Base-by-base conservation (phyloP, 2,113 vertebrate genomes). In the Megalops atlanticus region DNA sequence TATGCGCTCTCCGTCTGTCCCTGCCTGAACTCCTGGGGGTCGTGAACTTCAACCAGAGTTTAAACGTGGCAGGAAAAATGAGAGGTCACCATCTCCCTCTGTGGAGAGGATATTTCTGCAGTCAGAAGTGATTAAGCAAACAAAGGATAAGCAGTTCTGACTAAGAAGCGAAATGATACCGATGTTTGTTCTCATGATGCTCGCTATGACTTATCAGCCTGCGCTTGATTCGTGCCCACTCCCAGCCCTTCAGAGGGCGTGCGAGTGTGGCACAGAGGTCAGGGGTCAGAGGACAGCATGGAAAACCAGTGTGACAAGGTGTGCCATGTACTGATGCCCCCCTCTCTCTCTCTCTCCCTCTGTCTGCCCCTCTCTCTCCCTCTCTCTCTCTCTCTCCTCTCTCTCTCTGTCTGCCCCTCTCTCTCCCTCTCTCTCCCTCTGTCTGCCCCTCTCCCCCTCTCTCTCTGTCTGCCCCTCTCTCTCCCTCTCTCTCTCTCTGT, bases 401-500 rank as follows among this genome's bases (percentile, higher is more conserved):
- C 81, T 80, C 33, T 24, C 33, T 33, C 69, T 58, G n/a, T n/a
- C n/a, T 54, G 35, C 45, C 68, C 41, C 74, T 84, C 87, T 87
- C 83, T 83, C 75, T 40, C 83, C n/a, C n/a, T 81, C 79, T 87
- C 87, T 78, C 81, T 80, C 33, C 33, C 33, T 33, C 69, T 58
- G n/a, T n/a, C n/a, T n/a, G n/a, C n/a, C n/a, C n/a, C n/a, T n/a
- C n/a, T 83, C 70, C 64, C 31, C 80, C 54, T 41, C 45, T 31
- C 68, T 36, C 74, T 84, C 87, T 87, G 82, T 83, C 75, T 54
- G 35, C 45, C 68, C 41, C 74, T 84, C 87, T 87, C 83, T 83
- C 75, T 40, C 83, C n/a, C n/a, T 81, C 79, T 87, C 87, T 78
- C 81, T 80, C 33, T 24, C 33, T 33, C 69, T 58, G n/a, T n/a